Evolutionary conservation across 1,140 invertebrate genomes (phyloP).

Genomic region (Cylas formicarius): DNA sequence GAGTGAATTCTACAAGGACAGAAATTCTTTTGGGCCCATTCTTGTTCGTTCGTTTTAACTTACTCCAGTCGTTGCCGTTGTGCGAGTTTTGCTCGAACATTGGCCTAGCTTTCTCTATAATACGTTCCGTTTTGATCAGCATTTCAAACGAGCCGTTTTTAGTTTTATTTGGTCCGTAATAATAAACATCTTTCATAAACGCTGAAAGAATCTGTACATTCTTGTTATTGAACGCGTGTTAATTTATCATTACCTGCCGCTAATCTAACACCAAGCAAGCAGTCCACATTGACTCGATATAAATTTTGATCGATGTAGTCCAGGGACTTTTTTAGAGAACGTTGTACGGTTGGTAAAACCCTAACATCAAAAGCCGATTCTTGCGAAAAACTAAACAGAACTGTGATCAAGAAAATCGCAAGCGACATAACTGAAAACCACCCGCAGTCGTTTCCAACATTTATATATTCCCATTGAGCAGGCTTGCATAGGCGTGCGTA

Average conservation of each 20-base stretch:
- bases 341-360: constrained; percentile 11
- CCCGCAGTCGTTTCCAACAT: too few species aligned
- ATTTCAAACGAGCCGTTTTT: constrained; percentile 15
- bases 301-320: constrained; percentile 22
- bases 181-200: constrained; percentile 12
- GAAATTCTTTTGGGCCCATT: neutral
- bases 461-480: too few species aligned
- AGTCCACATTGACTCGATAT: constrained; percentile 24
- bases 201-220: constrained; percentile 12
- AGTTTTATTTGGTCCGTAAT: constrained; percentile 23
- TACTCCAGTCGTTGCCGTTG: constrained; percentile 20
- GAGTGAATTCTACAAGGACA: constrained; percentile 14
- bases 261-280: constrained; percentile 25
- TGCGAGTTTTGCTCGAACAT: constrained; percentile 6
- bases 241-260: constrained; percentile 15
- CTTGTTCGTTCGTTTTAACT: constrained; percentile 2
- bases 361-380: constrained; percentile 11
- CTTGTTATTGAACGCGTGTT: constrained; percentile 2
- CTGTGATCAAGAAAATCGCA: too few species aligned
- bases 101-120: constrained; percentile 12
- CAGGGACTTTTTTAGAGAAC: constrained; percentile 21
- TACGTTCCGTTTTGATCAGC: constrained; percentile 7
- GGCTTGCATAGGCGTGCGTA: too few species aligned
- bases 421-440: too few species aligned
- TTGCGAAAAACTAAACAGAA: too few species aligned